These are phyloP conservation scores for Agrotis exclamationis DNA, from an alignment of 2,888 invertebrate species.

Conservation along the genomic window DNA sequence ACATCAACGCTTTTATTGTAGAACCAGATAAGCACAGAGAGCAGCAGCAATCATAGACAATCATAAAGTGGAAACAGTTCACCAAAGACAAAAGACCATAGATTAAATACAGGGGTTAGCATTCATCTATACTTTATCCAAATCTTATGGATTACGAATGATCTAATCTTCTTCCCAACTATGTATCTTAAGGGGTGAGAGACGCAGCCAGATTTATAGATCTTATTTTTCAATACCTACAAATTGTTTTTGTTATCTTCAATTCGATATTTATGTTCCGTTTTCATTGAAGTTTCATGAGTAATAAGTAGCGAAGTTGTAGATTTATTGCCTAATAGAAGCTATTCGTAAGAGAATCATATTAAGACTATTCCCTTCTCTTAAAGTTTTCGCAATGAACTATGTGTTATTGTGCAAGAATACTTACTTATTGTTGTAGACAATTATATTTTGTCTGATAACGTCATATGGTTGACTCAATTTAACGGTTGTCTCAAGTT, in stretches of 20 bases:
- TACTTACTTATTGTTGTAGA: background rate
- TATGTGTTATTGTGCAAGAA: constrained; percentile 9
- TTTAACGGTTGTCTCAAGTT: too few species aligned
- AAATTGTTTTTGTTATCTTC: background rate
- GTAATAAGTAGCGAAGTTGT: constrained; percentile 26
- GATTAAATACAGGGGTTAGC: too few species aligned
- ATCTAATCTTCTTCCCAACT: background rate
- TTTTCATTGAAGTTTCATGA: constrained; percentile 23
- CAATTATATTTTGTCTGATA: background rate
- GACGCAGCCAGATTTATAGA: too few species aligned
- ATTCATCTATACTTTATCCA: too few species aligned
- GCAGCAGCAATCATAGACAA: too few species aligned
- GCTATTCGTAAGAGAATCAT: background rate
- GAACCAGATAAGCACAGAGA: too few species aligned
- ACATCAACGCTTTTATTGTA: too few species aligned
- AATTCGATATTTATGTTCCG: constrained; percentile 6
- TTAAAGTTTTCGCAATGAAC: constrained; percentile 18
- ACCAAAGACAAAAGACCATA: too few species aligned
- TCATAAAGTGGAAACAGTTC: too few species aligned
- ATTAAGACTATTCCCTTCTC: constrained; percentile 16
- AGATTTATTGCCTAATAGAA: constrained; percentile 22
- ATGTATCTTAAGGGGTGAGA: background rate
- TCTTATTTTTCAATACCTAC: background rate
- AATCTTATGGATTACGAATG: too few species aligned
- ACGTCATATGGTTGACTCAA: too few species aligned